Evolutionary conservation across 1,140 invertebrate genomes (phyloP).

Genomic region (Schlechtendalia chinensis): DNA sequence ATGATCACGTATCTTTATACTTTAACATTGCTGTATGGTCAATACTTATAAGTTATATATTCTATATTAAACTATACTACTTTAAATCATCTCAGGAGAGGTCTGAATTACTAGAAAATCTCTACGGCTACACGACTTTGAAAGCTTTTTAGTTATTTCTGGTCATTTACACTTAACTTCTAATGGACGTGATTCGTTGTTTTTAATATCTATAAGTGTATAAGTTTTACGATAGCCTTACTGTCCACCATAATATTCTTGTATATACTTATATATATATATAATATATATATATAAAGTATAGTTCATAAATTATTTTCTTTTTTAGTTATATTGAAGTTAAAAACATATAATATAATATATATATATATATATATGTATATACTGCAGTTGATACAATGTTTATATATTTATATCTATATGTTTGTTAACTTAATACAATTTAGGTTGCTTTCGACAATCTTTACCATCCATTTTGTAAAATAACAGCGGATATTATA

Average conservation of each 20-base stretch:
- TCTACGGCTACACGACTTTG: neutral
- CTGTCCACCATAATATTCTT: neutral
- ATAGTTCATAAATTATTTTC: neutral
- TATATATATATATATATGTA: no score
- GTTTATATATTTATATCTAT: no score
- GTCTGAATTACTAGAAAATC: neutral
- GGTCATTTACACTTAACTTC: conserved; percentile 3
- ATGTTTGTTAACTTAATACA: no score
- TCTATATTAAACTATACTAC: neutral
- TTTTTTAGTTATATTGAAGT: no score
- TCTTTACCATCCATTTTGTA: no score
- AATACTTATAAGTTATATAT: neutral
- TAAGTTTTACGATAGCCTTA: conserved; percentile 26
- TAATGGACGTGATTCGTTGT: neutral
- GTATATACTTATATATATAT: no score
- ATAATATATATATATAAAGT: no score
- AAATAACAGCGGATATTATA: no score
- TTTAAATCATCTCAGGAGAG: conserved; percentile 6
- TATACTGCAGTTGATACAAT: no score
- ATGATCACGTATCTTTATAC: neutral
- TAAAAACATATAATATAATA: no score
- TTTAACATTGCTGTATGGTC: neutral
- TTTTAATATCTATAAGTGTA: neutral
- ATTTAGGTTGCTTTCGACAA: no score
- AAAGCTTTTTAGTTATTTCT: conserved; percentile 21